Base-by-base conservation (phyloP, 2,888 invertebrate species). In the Zhengitettix transpicula region DNA sequence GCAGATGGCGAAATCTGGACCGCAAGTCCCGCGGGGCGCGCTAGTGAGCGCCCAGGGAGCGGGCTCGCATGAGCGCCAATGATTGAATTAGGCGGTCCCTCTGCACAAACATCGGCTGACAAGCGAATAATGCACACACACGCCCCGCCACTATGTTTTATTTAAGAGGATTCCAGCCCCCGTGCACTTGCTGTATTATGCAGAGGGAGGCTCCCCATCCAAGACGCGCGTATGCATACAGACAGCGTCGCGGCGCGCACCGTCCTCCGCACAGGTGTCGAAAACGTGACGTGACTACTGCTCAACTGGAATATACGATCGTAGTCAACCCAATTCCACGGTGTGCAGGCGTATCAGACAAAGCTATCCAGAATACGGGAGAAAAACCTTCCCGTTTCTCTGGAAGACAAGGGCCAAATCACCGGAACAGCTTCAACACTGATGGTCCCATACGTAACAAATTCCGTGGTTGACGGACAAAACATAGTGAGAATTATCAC, bases 81-180 rank as follows among this genome's bases (percentile, higher is more conserved):
- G 63, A 65, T 65, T 65, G 64, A 64, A 65, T 64, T 64, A 65
- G 62, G 61, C 65, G 62, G 60, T 63, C 65, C 64, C 64, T 60
- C 62, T 65, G 60, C 65, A 64, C 64, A 65, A 65, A 65, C 65
- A 64, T 61, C 59, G 61, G 61, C 61, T 58, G 61, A 61, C 64
- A 64, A 62, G 58, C 62, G 62, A 64, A 63, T 64, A 63, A 64
- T 63, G 61, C 63, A 41, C 47, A n/a, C 47, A n/a, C 47, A 47
- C 47, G 41, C 59, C 67, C 65, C 63, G 63, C 64, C 65, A 67
- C 53, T 59, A 58, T 56, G 52, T 55, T 60, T 60, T 57, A 62
- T 62, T 64, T 62, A 64, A 62, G 64, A 61, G 62, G 62, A 63
- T 63, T 63, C 55, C 55, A 28, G 40, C 55, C 40, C 55, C 55